Evolutionary conservation across 2,113 vertebrate species (phyloP), one percentile per base, ranked within the genome.

Genomic region (Ictalurus furcatus): DNA sequence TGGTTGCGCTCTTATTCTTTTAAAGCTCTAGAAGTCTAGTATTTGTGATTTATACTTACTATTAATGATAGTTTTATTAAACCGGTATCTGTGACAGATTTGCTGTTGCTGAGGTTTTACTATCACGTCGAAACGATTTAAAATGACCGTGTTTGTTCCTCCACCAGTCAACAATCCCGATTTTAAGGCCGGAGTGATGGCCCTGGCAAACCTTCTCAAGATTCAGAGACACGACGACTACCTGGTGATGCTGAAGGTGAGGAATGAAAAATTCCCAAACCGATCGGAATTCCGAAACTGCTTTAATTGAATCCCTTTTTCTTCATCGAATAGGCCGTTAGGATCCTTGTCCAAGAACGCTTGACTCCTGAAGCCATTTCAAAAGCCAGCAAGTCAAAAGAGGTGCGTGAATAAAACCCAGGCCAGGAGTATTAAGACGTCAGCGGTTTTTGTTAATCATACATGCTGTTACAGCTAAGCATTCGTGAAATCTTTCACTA

Each of bases 221-320:
- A 97, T 99, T 65, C 98, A 98, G 23, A 95, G 97, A 0, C 98
- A 99, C 0, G 98, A 99, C 13, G 98, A 99, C 94, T 99, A 99
- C 88, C 92, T 99, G 94, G 94, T 99, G 25, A 98, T 99, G 98
- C 97, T 99, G 40, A 99, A 98, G 97, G 98, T 99, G 91, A 95
- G 88, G 44, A 48, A 4, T 1, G 44, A n/a, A 12, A 28, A 1
- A 2, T 76, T 11, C 78, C 85, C 9, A 16, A 54, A 67, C 16
- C 40, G 63, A 5, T 37, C 52, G 1, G 1, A 5, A 54, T 2
- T 87, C 21, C 9, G 52, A 7, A 13, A 44, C 30, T 7, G n/a
- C 11, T 61, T 13, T 34, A 0, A 8, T 40, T 76, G 0, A 52
- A 11, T 30, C 4, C 4, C 6, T 69, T 12, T 40, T 40, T 76